These are phyloP conservation scores for Anarsia innoxiella DNA, from an alignment of 2,888 invertebrate genomes.

Conservation along the genomic window DNA sequence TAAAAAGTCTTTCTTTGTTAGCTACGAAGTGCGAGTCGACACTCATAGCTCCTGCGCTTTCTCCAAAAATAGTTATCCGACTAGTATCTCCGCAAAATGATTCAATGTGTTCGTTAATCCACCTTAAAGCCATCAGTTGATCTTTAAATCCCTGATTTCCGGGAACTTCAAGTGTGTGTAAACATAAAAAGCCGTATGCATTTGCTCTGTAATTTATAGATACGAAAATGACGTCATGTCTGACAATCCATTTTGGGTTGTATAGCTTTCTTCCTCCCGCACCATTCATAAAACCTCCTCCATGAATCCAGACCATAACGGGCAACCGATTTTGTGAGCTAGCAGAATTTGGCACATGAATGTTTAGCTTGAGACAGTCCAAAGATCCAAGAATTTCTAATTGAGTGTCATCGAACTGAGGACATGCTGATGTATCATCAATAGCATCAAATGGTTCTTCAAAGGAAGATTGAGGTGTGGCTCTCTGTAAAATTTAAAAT, in stretches of 20 bases:
- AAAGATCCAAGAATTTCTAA: constrained; percentile 26
- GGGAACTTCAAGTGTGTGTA: constrained; percentile 33
- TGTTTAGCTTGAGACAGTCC: constrained; percentile 37
- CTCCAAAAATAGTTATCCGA: constrained; percentile 39
- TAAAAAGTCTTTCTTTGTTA: constrained; percentile 29
- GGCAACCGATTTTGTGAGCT: constrained; percentile 30
- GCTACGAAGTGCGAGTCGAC: constrained; percentile 40
- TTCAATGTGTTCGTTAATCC: constrained; percentile 42
- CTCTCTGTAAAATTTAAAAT: not conserved
- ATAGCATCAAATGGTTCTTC: constrained; percentile 34
- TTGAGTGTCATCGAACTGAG: constrained; percentile 42
- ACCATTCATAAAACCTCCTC: constrained; percentile 34
- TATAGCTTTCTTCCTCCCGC: constrained; percentile 21
- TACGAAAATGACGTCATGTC: constrained; percentile 41
- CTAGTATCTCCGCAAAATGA: constrained; percentile 43
- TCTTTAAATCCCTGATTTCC: constrained; percentile 53
- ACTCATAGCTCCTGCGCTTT: constrained; percentile 39
- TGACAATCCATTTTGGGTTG: constrained; percentile 37
- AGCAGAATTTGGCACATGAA: constrained; percentile 35
- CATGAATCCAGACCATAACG: constrained; percentile 41
- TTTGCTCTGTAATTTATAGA: constrained; percentile 40
- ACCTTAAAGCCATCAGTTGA: constrained; percentile 38
- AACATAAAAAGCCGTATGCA: constrained; percentile 49
- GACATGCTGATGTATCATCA: constrained; percentile 36
- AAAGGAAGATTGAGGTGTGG: constrained; percentile 25